Evolutionary conservation across 1,140 invertebrate genomes (phyloP), one percentile per base, ranked within the genome.

Genomic region (Drosophila virilis): DNA sequence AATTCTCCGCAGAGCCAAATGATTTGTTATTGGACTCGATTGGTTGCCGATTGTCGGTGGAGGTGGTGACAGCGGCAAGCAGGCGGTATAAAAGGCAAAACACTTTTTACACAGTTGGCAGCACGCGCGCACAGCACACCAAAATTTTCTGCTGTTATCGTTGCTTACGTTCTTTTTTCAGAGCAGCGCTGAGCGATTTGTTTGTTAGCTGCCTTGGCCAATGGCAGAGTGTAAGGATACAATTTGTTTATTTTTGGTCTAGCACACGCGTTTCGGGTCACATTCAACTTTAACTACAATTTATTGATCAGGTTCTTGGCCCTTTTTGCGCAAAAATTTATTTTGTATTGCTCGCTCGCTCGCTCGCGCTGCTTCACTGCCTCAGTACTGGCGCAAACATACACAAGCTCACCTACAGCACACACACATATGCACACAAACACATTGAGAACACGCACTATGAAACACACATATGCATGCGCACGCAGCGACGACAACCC

Each of bases 311-410:
- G 54, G 43, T 70, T 70, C 46, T 74, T 54, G 45, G 35, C 50
- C 59, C 65, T 71, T 74, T 74, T 74, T 70, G 67, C 72, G 67
- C 72, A 74, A 74, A 74, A 74, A 57, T 45, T 70, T 74, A 74
- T 74, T 69, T 74, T 74, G 72, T 74, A 74, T 74, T 74, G 72
- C 72, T 74, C 71, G 42, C 81, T 80, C 77, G 58, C 80, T 69
- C 80, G 67, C 66, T 84, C 62, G 61, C 62, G 65, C 64, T 66
- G 45, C 48, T 69, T 72, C 17, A 65, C 68, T 80, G 70, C 48
- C 40, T 35, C 42, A 38, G 55, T 48, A 60, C 70, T 68, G 70
- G 70, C 70, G 70, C 70, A 73, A 72, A 72, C 69, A 72, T 32
- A 72, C 45, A 72, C 60, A 71, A 9, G 7, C 17, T 15, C 46